These are phyloP conservation scores for Myotis lucifugus DNA, from an alignment of 2,113 vertebrate genomes.

Conservation along the genomic window DNA sequence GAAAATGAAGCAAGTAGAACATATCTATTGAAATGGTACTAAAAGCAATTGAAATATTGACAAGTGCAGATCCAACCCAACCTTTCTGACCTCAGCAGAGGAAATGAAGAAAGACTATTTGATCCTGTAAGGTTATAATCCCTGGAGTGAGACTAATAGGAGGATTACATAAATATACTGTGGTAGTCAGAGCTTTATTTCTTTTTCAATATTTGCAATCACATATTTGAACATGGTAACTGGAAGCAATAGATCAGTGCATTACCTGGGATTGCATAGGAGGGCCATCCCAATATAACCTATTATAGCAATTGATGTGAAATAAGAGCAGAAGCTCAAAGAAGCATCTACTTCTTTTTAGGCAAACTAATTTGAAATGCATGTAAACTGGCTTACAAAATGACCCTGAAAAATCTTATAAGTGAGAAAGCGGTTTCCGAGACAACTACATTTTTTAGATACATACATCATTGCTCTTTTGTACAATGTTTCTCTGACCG, in stretches of 20 bases:
- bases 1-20: not conserved
- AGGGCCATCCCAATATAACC: not conserved
- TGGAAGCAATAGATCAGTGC: not conserved
- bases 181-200: slow-evolving; percentile 38
- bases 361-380: not conserved
- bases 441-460: not conserved
- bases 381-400: not conserved
- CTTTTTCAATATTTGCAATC: slow-evolving; percentile 44
- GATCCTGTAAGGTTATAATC: not conserved
- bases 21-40: not conserved
- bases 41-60: not conserved
- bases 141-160: not conserved
- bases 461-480: not conserved
- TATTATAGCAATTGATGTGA: not conserved
- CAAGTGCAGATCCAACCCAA: not conserved
- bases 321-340: not conserved
- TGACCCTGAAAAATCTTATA: not conserved
- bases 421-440: not conserved
- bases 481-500: not conserved
- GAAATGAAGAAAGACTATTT: slow-evolving; percentile 17
- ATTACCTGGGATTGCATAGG: not conserved
- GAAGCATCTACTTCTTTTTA: not conserved
- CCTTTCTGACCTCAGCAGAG: not conserved
- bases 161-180: not conserved
- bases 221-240: not conserved